phyloP scores from a whole-genome alignment of 2,888 invertebrate genomes.

The Scotopteryx bipunctaria region DNA sequence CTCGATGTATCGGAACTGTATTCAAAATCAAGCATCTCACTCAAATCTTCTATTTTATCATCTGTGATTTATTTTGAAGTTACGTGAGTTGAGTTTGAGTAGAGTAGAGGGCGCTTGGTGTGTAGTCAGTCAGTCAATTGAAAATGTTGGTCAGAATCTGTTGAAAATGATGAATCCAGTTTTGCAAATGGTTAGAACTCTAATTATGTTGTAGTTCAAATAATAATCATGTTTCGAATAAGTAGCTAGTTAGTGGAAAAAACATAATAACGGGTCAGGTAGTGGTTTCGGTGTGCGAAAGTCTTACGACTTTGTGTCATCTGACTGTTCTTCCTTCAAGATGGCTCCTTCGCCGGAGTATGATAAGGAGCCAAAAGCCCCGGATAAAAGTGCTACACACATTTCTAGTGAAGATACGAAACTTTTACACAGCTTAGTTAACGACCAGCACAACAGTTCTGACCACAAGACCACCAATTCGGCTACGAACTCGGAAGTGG shows the following conservation, averaged over 20 bases:
- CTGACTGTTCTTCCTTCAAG: constrained; percentile 85
- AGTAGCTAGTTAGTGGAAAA: constrained; percentile 64
- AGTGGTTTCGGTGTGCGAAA: constrained; percentile 74
- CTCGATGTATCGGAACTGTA: background rate
- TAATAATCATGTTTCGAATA: constrained; percentile 65
- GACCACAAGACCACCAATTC: constrained; percentile 67
- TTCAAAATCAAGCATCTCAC: background rate
- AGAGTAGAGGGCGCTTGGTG: constrained; percentile 53
- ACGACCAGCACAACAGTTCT: constrained; percentile 69
- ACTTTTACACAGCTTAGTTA: constrained; percentile 67
- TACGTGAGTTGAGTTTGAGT: constrained; percentile 3
- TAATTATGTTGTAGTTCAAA: constrained; percentile 64
- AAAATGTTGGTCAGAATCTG: constrained; percentile 76
- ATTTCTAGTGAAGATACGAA: constrained; percentile 76
- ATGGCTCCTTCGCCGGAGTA: constrained; percentile 92
- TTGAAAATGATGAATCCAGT: constrained; percentile 76
- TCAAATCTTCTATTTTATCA: background rate
- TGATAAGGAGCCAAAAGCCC: constrained; percentile 89
- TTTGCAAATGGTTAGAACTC: constrained; percentile 71
- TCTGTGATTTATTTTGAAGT: constrained; percentile 10
- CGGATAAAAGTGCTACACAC: constrained; percentile 84
- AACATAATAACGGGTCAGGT: constrained; percentile 57
- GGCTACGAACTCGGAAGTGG: constrained; percentile 63
- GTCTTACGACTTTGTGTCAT: constrained; percentile 83
- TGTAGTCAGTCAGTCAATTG: constrained; percentile 63